Conservation (phyloP, 37 sponge, comb jelly and placozoan genomes). For the Tethya wilhelma region DNA sequence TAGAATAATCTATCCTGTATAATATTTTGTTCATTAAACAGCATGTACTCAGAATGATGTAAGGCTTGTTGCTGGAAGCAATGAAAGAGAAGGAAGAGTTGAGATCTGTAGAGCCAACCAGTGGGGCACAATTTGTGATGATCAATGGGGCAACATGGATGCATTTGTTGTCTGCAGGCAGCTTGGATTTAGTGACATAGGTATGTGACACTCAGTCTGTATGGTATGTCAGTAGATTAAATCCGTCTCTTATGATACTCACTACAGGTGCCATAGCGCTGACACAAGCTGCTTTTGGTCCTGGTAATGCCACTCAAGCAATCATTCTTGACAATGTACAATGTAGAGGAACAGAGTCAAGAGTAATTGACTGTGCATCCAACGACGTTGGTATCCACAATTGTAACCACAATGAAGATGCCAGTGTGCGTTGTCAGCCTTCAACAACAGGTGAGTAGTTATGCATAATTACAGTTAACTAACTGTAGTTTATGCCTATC, state of each 20-base stretch:
- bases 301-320: not conserved
- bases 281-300: too few species aligned
- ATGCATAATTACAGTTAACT: too few species aligned
- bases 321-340: constrained; percentile 22
- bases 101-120: not conserved
- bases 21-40: not conserved
- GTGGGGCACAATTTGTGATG: constrained; percentile 36
- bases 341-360: constrained; percentile 23
- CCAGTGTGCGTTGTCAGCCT: constrained; percentile 38
- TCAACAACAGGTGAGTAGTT: too few species aligned
- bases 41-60: not conserved
- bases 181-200: constrained; percentile 9
- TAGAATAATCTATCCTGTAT: too few species aligned
- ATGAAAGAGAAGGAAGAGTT: constrained; percentile 16
- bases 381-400: not conserved
- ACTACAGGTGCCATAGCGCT: too few species aligned
- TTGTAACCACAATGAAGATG: constrained; percentile 44
- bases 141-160: constrained; percentile 3
- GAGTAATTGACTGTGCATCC: not conserved
- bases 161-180: constrained; percentile 34
- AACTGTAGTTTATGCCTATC: too few species aligned
- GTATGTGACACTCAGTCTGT: constrained; percentile 10
- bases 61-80: constrained; percentile 10
- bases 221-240: too few species aligned
- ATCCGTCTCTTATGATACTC: too few species aligned